Conservation (phyloP, 2,888 invertebrate genomes). For the Abscondita cerata region DNA sequence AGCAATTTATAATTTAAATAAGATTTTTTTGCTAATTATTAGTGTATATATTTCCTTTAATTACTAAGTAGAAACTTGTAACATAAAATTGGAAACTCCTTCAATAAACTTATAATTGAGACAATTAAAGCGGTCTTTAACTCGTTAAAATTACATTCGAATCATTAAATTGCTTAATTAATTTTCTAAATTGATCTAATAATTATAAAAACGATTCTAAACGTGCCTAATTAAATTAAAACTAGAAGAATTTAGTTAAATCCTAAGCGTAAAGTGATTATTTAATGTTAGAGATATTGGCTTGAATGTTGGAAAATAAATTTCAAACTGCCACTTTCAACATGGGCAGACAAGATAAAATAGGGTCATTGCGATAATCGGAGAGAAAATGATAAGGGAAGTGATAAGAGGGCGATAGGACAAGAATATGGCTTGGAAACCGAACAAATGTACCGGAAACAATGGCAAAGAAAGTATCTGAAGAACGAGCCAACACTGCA, state of each 20-base stretch:
- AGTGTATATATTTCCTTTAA: no score
- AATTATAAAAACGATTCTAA: constrained; percentile 7
- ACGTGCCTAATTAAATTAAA: not conserved
- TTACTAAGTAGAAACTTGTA: no score
- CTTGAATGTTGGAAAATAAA: constrained; percentile 8
- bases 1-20: no score
- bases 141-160: not conserved
- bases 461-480: constrained; percentile 56
- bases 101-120: no score
- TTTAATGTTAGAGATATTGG: not conserved
- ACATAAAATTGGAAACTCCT: no score
- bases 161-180: not conserved
- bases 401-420: constrained; percentile 53
- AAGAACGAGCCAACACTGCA: constrained; percentile 42
- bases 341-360: constrained; percentile 40
- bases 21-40: no score
- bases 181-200: not conserved
- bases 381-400: constrained; percentile 54
- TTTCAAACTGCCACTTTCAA: constrained; percentile 18
- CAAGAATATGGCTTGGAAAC: constrained; percentile 59
- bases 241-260: constrained; percentile 1
- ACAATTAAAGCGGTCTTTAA: no score
- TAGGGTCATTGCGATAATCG: constrained; percentile 53
- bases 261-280: constrained; percentile 6
- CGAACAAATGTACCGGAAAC: constrained; percentile 59